Percentiles rank a stretch among this genome's conserved stretches.
These are phyloP conservation scores for Gymnogyps californianus DNA, from an alignment of 2,113 vertebrate genomes.

Conservation along the genomic window DNA sequence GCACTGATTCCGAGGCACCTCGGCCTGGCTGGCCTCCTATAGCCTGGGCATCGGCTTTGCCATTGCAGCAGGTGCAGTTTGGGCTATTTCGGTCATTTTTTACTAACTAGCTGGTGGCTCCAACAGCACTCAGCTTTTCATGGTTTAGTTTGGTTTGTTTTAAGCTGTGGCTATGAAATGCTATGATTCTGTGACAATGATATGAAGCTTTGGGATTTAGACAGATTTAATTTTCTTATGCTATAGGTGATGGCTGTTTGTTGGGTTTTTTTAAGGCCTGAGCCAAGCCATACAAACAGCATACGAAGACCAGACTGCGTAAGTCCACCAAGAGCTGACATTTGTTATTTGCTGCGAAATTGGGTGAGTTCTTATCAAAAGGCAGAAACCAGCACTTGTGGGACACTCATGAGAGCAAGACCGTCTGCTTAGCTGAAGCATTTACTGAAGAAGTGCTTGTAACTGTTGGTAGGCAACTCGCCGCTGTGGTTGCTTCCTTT, in stretches of 20 bases:
- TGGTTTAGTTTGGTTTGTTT: background rate
- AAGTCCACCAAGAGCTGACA: background rate
- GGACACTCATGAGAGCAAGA: background rate
- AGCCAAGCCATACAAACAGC: background rate
- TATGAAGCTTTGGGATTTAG: background rate
- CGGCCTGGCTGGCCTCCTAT: background rate
- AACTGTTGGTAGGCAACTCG: too few relatives aligned
- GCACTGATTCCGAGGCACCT: background rate
- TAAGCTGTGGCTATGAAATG: background rate
- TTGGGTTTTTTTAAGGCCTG: background rate
- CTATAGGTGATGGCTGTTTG: background rate
- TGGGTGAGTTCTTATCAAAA: background rate
- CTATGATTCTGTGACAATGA: background rate
- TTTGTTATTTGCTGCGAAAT: background rate
- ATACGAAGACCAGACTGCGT: accelerated
- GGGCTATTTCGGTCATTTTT: background rate
- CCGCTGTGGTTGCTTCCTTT: background rate
- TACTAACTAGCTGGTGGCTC: background rate
- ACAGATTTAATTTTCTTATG: background rate
- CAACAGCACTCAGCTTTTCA: background rate
- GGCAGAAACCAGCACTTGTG: accelerated
- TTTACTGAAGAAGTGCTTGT: accelerated
- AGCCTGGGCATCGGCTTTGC: background rate
- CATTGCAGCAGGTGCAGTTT: background rate
- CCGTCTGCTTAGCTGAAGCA: accelerated